Evolutionary conservation across 2,888 invertebrate genomes (phyloP).

Genomic region (Melanargia galathea): DNA sequence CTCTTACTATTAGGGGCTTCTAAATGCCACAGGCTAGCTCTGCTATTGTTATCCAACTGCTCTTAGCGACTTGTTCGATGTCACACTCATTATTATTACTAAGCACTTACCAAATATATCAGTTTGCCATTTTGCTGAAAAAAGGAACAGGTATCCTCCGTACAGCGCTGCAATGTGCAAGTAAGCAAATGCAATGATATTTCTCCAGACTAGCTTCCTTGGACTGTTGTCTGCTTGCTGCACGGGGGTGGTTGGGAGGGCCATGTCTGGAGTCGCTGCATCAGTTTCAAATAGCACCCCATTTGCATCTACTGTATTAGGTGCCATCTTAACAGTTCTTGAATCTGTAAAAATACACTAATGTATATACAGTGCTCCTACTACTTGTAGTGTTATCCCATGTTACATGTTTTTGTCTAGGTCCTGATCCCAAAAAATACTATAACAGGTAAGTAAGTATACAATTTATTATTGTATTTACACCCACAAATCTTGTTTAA

Average conservation of each 20-base stretch:
- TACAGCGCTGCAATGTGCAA: conserved; percentile 89
- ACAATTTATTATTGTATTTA: too few species aligned
- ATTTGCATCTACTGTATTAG: conserved; percentile 68
- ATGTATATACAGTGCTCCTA: neutral
- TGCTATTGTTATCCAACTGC: too few species aligned
- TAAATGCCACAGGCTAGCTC: too few species aligned
- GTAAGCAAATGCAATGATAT: conserved; percentile 89
- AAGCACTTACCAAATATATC: conserved; percentile 87
- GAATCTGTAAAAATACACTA: conserved; percentile 15
- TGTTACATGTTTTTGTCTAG: too few species aligned
- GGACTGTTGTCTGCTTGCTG: conserved; percentile 81
- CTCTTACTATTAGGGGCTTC: too few species aligned
- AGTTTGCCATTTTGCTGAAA: conserved; percentile 89
- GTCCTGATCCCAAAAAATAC: too few species aligned
- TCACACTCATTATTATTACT: too few species aligned
- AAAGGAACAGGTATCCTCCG: conserved; percentile 87
- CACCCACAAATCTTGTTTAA: too few species aligned
- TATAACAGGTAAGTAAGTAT: too few species aligned
- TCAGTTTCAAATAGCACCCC: conserved; percentile 77
- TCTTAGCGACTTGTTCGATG: too few species aligned
- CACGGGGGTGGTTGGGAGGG: conserved; percentile 62
- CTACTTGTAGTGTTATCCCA: too few species aligned
- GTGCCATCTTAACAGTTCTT: conserved; percentile 62
- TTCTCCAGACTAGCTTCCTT: conserved; percentile 89
- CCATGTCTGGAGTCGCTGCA: conserved; percentile 73